Evolutionary conservation across 2,888 invertebrate species (phyloP), one percentile per base, ranked within the genome.

Genomic region (Drosophila niveifrons): DNA sequence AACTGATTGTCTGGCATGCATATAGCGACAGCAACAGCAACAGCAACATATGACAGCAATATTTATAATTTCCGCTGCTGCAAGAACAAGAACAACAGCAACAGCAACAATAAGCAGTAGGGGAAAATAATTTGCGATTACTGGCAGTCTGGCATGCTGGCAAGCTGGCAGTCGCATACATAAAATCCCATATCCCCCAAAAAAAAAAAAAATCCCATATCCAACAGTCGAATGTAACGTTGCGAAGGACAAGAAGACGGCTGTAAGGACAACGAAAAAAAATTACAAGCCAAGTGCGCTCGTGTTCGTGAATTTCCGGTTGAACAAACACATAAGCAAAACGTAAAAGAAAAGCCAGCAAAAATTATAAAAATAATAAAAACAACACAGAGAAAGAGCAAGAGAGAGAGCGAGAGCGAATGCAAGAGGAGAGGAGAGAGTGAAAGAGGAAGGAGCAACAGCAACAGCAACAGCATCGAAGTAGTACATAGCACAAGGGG

Each of bases 251-350:
- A 81, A 85, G 82, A 69, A 80, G 80, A 81, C 78, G 78, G 64
- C 57, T 53, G 64, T 64, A 66, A 61, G 57, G 53, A 78, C 67
- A 78, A 50, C 51, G 39, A 67, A 61, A 65, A 65, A 75, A 83
- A 65, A 81, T 72, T 75, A 80, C 83, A 89, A 84, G 83, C 61
- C 82, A 84, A 82, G 87, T 90, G 87, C 75, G 82, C 87, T 86
- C 71, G 87, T 78, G 77, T 89, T 82, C 85, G 83, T 84, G 82
- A 88, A 88, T 87, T 91, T 90, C 90, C 89, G 91, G 91, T 90
- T 91, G 91, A 90, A 90, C 87, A 90, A 89, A 90, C 86, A 85
- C 83, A 86, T 82, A 78, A 78, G 71, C 77, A 73, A 85, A 84
- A 80, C 69, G 81, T 68, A 81, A 72, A 71, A 71, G 82, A 80